Evolutionary conservation across 2,888 invertebrate species (phyloP), one percentile per base, ranked within the genome.

Genomic region (Drosophila phalerata): DNA sequence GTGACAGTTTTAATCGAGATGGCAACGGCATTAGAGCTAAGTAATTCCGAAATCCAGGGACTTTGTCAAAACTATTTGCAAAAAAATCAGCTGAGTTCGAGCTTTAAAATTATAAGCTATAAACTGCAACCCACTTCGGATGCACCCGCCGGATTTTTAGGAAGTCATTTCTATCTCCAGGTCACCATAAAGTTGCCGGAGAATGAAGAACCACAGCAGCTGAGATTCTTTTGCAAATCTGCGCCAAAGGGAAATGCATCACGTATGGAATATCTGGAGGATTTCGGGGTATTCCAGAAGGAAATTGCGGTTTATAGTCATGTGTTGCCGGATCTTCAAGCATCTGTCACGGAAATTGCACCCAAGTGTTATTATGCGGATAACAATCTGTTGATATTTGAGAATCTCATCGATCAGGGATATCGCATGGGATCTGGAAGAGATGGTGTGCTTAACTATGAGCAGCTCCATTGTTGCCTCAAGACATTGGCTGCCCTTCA

Each of bases 211-310:
- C 38, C 69, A 1, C 74, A 83, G n/a, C 76, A 89, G 86, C 19
- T 92, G 25, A 77, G 80, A 3, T 94, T 94, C 69, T 96, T 96
- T 81, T 91, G 95, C 0, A 96, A 96, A 89, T 93, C 93, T 8
- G 91, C 95, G 57, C 95, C 95, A 0, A 91, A 91, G 63, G 93
- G 93, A 13, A 92, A 94, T 51, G 86, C 91, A 11, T 79, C 92
- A 0, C 94, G 94, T 81, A 93, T 93, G 77, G 93, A 92, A 10
- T 94, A 94, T 72, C 77, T 94, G 1, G 90, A 92, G 45, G 89
- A 92, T 25, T 92, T 93, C 64, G 93, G 93, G 0, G 93, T 93
- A 0, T 94, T 94, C 69, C 88, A 91, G 25, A 93, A 94, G 45
- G 94, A 94, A 83, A 91, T 92, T 3, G 76, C 77, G 0, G 93